Conservation (phyloP, 2,797 vertebrate species). For the Clarias pachynema region DNA sequence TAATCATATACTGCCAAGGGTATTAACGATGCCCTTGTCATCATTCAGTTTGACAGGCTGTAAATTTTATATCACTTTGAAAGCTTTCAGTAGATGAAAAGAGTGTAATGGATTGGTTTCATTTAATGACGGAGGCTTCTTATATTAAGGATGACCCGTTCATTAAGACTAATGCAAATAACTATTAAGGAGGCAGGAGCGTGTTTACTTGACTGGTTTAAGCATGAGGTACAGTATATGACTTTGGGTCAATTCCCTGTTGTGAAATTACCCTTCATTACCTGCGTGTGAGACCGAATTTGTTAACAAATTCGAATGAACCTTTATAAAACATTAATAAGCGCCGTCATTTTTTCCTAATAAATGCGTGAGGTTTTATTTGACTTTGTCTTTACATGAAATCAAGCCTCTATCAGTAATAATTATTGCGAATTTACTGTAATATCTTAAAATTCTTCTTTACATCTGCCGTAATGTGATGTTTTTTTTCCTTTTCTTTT, state of each 20-base stretch:
- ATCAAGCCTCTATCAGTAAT: not conserved
- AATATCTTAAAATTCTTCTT: not conserved
- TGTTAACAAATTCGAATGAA: not conserved
- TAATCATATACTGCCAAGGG: not conserved
- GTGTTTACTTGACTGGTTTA: not conserved
- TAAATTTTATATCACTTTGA: not conserved
- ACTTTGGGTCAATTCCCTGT: not conserved
- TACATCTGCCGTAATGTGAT: not conserved
- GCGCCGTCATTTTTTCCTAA: no score
- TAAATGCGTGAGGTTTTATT: not conserved
- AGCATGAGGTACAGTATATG: no score
- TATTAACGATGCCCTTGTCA: constrained; percentile 6
- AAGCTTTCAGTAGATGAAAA: not conserved
- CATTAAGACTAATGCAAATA: not conserved
- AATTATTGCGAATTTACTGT: not conserved
- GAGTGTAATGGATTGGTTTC: not conserved
- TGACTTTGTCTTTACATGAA: not conserved
- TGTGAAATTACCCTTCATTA: not conserved
- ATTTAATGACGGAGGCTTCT: not conserved
- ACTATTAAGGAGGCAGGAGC: not conserved
- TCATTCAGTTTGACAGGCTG: not conserved
- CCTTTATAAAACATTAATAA: not conserved
- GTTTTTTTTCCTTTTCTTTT: not conserved
- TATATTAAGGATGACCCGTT: not conserved
- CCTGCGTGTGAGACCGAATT: not conserved